Evolutionary conservation across 2,888 invertebrate species (phyloP).

Genomic region (Tridacna gigas): DNA sequence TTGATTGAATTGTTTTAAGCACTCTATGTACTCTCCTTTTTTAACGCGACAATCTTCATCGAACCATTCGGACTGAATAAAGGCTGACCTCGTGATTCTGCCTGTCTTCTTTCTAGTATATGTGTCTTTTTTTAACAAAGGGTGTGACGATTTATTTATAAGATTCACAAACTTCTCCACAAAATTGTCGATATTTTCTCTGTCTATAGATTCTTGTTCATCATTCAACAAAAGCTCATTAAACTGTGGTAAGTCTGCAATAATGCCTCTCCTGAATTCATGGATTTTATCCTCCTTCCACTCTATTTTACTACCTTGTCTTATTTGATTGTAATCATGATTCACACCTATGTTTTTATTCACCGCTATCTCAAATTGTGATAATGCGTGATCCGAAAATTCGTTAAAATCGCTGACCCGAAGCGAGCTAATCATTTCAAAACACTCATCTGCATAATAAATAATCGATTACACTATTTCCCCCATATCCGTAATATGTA

Average conservation of each 20-base stretch:
- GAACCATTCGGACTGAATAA: slow-evolving; percentile 1
- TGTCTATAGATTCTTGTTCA: slow-evolving; percentile 3
- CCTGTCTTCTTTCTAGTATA: neutral
- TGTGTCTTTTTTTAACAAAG: neutral
- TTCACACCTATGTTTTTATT: neutral
- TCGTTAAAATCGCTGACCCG: neutral
- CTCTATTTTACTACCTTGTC: neutral
- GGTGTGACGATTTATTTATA: neutral
- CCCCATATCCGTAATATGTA: neutral
- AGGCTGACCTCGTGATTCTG: neutral
- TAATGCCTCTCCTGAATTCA: neutral
- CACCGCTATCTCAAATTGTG: neutral
- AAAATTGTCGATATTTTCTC: neutral
- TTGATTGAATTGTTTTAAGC: neutral
- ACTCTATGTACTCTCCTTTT: neutral
- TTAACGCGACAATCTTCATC: neutral
- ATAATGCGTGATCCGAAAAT: neutral
- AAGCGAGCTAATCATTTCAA: neutral
- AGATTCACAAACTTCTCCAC: neutral
- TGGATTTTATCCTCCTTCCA: neutral
- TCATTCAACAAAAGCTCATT: neutral
- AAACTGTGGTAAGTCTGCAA: neutral
- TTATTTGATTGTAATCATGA: neutral
- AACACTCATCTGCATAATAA: neutral
- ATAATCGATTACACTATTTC: neutral